Conservation (phyloP, 1,140 invertebrate genomes). For the Eupristina koningsbergeri region DNA sequence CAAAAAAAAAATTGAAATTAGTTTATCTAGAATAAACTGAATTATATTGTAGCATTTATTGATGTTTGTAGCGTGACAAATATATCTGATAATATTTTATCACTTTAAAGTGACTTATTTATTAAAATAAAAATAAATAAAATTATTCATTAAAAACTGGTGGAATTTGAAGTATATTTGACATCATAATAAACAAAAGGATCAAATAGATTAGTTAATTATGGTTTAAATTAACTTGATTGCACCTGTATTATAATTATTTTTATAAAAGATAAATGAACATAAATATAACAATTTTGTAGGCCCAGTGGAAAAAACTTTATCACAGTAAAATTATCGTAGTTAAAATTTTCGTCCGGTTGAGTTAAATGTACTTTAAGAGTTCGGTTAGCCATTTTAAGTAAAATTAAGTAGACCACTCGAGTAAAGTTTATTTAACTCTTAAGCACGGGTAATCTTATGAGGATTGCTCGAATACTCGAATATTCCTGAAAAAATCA, state of each 20-base stretch:
- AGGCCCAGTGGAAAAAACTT: neutral
- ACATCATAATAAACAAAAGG: neutral
- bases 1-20: too few species aligned
- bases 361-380: neutral
- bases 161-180: neutral
- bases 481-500: neutral
- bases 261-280: neutral
- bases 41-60: too few species aligned
- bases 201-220: too few species aligned
- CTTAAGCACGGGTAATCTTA: neutral
- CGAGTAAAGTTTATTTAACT: neutral
- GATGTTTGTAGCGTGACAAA: too few species aligned
- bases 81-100: too few species aligned
- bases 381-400: neutral
- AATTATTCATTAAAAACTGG: neutral
- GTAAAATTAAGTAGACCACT: neutral
- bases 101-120: neutral
- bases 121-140: too few species aligned
- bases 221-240: neutral
- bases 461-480: neutral
- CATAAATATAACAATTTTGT: neutral
- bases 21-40: too few species aligned
- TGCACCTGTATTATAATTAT: neutral
- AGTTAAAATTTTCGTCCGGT: neutral
- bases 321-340: neutral